Conservation (phyloP, 2,888 invertebrate genomes). For the Chouioia cunea region DNA sequence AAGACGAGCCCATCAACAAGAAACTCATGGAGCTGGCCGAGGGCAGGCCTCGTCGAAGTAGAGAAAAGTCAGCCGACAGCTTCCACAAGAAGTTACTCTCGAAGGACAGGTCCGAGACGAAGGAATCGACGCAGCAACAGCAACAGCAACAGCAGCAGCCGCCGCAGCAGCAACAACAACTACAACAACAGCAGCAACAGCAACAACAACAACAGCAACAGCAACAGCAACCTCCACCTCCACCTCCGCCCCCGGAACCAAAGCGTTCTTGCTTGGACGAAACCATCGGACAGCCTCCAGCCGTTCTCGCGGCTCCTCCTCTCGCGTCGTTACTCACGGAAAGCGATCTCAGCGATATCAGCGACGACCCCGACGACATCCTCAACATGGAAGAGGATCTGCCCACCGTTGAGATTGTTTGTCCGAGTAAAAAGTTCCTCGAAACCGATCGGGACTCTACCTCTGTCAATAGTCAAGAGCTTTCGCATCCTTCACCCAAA, state of each 20-base stretch:
- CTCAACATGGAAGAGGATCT: constrained; percentile 80
- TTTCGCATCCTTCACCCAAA: constrained; percentile 57
- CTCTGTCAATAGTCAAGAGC: constrained; percentile 58
- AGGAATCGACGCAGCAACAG: constrained; percentile 52
- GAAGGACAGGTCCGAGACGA: constrained; percentile 63
- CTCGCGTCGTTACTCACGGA: constrained; percentile 72
- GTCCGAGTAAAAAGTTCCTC: constrained; percentile 43
- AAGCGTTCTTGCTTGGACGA: constrained; percentile 66
- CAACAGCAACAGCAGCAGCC: constrained; percentile 54
- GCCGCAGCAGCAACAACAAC: constrained; percentile 47
- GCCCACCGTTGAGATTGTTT: constrained; percentile 47
- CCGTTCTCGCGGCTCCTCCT: too few species aligned
- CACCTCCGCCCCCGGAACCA: constrained; percentile 52
- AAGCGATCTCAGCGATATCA: constrained; percentile 87
- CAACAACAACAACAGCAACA: constrained; percentile 40
- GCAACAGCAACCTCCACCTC: constrained; percentile 50
- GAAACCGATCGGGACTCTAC: constrained; percentile 51
- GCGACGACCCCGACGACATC: constrained; percentile 90
- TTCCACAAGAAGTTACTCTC: constrained; percentile 59
- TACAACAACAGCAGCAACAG: constrained; percentile 45
- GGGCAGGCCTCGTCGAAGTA: constrained; percentile 61
- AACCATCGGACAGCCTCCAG: constrained; percentile 57
- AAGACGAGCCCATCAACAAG: constrained; percentile 66
- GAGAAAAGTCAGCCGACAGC: constrained; percentile 64
- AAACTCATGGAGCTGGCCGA: constrained; percentile 66